Base-by-base conservation (phyloP, 2,797 vertebrate species). In the Sylvilagus floridanus region DNA sequence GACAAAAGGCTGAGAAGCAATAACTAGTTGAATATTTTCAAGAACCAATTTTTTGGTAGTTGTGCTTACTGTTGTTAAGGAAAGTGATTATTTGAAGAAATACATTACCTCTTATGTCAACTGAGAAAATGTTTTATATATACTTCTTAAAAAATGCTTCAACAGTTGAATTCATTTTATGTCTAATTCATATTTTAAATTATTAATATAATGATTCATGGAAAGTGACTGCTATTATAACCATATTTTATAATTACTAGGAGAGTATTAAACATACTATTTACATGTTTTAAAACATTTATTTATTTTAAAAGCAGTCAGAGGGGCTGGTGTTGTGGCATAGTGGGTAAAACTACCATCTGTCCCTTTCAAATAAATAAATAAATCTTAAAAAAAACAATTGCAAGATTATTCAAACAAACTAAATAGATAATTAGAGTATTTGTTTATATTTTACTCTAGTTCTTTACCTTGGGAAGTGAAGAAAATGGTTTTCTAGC, bases 381-480 rank as follows among this genome's bases (percentile, higher is more conserved):
- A 57, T 19, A 57, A 21, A 16, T 57, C 19, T 57, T 57, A 57
- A 57, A 57, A 16, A 57, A 63, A 47, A 7, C 2, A n/a, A 2
- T n/a, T 87, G 17, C 9, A 35, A n/a, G 77, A 47, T 19, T 86
- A 62, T 76, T 76, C 9, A 86, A 81, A 50, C 17, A 97, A 86
- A 94, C 30, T 66, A 37, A 11, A 54, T 54, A 68, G 37, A 47
- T 47, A 62, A 24, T 52, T 79, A 32, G 30, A 28, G 62, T 47
- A 37, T 1, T 89, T 96, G 66, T 11, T 96, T 24, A 1, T 96
- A 3, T 83, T 96, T 96, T 92, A 76, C 26, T 92, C 63, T 92
- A 98, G 97, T 65, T 77, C n/a, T 92, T 35, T 88, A 22, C 69
- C 12, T 66, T 87, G 88, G 81, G 91, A 83, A 65, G 3, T 78